Evolutionary conservation across 2,888 invertebrate genomes (phyloP).

Genomic region (Netelia virgata): DNA sequence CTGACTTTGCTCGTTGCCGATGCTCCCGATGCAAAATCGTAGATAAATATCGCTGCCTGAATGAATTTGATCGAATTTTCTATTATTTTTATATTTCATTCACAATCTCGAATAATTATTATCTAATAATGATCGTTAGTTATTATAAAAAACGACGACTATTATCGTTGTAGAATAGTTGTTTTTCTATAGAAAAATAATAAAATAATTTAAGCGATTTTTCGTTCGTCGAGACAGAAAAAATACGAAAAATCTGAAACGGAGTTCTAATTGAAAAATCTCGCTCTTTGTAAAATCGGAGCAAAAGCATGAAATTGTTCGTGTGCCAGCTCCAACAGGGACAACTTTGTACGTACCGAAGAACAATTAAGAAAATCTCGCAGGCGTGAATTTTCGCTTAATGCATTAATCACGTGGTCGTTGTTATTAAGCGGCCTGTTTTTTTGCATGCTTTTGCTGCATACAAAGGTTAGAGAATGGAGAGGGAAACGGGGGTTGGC

Average conservation of each 20-base stretch:
- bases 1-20: constrained; percentile 78
- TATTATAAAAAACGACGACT: no score
- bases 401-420: constrained; percentile 69
- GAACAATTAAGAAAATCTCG: constrained; percentile 57
- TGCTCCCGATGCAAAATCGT: constrained; percentile 82
- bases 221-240: no score
- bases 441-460: constrained; percentile 32
- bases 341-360: constrained; percentile 9
- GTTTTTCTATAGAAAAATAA: no score
- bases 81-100: constrained; percentile 2
- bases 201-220: no score
- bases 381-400: constrained; percentile 58
- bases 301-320: constrained; percentile 47
- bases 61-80: constrained; percentile 41
- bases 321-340: constrained; percentile 6
- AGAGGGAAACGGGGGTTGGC: constrained; percentile 24
- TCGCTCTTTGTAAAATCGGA: constrained; percentile 8
- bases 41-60: constrained; percentile 82
- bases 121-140: no score
- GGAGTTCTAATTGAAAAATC: no score
- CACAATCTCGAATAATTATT: neutral
- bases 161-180: no score
- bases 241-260: no score
- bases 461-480: neutral
- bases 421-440: constrained; percentile 67